Percentiles rank a stretch among this genome's conserved stretches.
Conservation (phyloP, 2,797 vertebrate genomes). For the Setipinna tenuifilis region DNA sequence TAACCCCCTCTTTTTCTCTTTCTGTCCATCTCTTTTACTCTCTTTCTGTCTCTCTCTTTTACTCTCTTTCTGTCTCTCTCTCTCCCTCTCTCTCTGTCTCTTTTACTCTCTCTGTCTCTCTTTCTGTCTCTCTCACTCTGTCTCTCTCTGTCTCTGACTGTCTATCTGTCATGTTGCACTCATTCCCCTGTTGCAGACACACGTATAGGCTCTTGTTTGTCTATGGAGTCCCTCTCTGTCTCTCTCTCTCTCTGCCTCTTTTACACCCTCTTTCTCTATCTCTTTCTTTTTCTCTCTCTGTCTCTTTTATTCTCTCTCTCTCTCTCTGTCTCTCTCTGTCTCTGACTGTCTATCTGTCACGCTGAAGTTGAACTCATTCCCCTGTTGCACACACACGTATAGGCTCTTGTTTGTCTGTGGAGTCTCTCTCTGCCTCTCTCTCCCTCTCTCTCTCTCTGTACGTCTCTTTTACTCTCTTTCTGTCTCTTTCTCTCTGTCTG, state of each 20-base stretch:
- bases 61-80: too few relatives aligned
- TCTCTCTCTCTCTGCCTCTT: conserved; percentile 29
- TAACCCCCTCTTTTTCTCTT: conserved; percentile 24
- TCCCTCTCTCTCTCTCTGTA: not conserved
- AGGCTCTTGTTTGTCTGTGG: not conserved
- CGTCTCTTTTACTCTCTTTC: too few relatives aligned
- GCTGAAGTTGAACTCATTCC: conserved; percentile 34
- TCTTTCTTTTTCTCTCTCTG: not conserved
- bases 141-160: too few relatives aligned
- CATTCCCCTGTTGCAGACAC: conserved; percentile 3
- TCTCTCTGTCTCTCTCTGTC: not conserved
- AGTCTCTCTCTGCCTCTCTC: conserved; percentile 26
- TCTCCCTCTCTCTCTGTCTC: too few relatives aligned
- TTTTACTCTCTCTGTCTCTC: too few relatives aligned
- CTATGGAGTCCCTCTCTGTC: not conserved
- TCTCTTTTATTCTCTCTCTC: conserved; percentile 36
- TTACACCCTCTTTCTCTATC: not conserved
- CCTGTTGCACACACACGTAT: not conserved
- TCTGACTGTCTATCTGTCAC: too few relatives aligned
- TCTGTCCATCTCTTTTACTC: not conserved
- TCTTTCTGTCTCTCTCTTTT: not conserved
- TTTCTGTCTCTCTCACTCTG: too few relatives aligned
- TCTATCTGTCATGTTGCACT: conserved; percentile 35
- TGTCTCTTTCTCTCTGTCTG: too few relatives aligned
- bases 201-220: not conserved